phyloP scores from a whole-genome alignment of 2,888 invertebrate species.

The Drepana falcataria region DNA sequence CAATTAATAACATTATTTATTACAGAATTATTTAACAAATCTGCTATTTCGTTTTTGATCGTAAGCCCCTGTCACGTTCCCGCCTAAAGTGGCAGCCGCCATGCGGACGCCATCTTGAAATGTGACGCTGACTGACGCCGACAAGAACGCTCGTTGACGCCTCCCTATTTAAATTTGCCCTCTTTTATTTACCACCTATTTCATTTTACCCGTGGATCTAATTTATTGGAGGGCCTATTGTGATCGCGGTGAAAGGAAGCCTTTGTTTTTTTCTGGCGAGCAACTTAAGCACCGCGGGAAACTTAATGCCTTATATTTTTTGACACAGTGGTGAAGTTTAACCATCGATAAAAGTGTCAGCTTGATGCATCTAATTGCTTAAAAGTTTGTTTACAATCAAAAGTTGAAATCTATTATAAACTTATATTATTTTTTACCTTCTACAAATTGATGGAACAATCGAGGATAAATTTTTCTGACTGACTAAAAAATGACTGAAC shows the following conservation, averaged over 20 bases:
- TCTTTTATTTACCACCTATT: slow-evolving; percentile 55
- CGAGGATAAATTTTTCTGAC: no score
- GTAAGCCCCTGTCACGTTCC: slow-evolving; percentile 55
- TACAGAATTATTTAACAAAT: slow-evolving; percentile 21
- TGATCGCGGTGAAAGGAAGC: slow-evolving; percentile 43
- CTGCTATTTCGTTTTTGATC: slow-evolving; percentile 37
- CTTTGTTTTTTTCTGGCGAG: slow-evolving; percentile 22
- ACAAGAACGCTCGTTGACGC: slow-evolving; percentile 46
- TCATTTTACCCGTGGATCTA: slow-evolving; percentile 51
- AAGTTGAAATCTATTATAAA: no score
- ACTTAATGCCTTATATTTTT: slow-evolving; percentile 7
- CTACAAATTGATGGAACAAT: no score
- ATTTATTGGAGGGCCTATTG: slow-evolving; percentile 44
- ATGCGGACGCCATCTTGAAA: slow-evolving; percentile 63
- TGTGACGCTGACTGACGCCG: slow-evolving; percentile 48
- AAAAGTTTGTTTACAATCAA: no score
- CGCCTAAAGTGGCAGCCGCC: slow-evolving; percentile 53
- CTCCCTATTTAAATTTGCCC: slow-evolving; percentile 63
- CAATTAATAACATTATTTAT: slow-evolving; percentile 10
- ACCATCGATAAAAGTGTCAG: not conserved
- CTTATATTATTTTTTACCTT: no score
- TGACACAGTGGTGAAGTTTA: slow-evolving; percentile 4
- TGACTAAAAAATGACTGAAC: no score
- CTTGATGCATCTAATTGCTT: no score
- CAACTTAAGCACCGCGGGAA: slow-evolving; percentile 4